These are phyloP conservation scores for Drosophila virilis DNA, from an alignment of 1,140 invertebrate species.

Conservation along the genomic window DNA sequence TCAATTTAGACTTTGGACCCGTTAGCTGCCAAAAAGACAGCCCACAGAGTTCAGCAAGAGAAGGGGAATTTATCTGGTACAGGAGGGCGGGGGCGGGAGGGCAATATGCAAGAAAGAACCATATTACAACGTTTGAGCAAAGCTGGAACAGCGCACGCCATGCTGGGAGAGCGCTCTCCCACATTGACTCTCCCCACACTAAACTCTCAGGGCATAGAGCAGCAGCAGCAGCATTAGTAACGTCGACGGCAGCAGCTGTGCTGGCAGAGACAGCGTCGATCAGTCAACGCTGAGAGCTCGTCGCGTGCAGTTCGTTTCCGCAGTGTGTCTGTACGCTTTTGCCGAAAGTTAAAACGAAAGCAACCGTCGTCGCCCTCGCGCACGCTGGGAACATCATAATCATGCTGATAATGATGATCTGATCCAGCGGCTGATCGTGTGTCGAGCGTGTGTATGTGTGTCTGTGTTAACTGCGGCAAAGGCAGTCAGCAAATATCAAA, in stretches of 20 bases:
- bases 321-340: constrained; percentile 12
- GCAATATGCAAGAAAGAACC: constrained; percentile 23
- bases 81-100: constrained; percentile 5
- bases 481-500: constrained; percentile 26
- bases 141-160: constrained; percentile 31
- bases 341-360: constrained; percentile 47
- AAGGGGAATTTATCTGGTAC: not conserved
- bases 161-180: constrained; percentile 7
- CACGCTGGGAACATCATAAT: constrained; percentile 56
- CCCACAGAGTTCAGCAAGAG: constrained; percentile 1
- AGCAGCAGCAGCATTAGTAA: constrained; percentile 7
- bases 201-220: constrained; percentile 53
- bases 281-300: constrained; percentile 44
- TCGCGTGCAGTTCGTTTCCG: constrained; percentile 43
- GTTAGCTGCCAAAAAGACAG: constrained; percentile 65
- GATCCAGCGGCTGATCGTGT: constrained; percentile 60
- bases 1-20: constrained; percentile 62
- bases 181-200: constrained; percentile 1
- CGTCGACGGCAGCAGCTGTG: constrained; percentile 11
- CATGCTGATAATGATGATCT: constrained; percentile 58
- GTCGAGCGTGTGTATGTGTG: constrained; percentile 28
- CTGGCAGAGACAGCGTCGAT: constrained; percentile 10
- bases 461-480: constrained; percentile 59
- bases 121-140: constrained; percentile 50
- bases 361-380: constrained; percentile 33